Percentiles rank a stretch among this genome's conserved stretches.
Conservation (phyloP, 2,113 vertebrate species). For the Symphodus melops region DNA sequence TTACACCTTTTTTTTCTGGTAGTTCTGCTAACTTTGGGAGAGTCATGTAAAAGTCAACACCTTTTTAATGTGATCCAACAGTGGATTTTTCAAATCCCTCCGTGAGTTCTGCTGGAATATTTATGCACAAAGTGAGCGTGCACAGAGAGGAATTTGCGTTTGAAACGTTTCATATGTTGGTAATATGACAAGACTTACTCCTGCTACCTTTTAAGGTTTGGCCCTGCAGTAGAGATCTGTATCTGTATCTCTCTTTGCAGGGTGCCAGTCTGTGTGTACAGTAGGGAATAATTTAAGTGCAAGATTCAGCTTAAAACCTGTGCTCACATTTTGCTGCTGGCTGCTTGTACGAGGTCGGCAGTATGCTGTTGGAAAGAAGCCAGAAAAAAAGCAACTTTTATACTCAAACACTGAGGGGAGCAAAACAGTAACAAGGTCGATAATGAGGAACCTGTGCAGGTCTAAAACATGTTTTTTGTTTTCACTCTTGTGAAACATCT, state of each 20-base stretch:
- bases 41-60: conserved; percentile 39
- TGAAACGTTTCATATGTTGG: conserved; percentile 25
- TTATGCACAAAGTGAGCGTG: conserved; percentile 41
- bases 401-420: neutral
- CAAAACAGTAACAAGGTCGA: neutral
- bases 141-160: conserved; percentile 39
- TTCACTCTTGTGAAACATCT: no score
- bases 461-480: no score
- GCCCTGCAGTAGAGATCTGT: conserved; percentile 9
- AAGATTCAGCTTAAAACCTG: neutral
- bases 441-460: neutral
- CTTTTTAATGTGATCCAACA: conserved; percentile 35
- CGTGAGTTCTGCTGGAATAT: conserved; percentile 22
- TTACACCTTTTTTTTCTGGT: neutral
- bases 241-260: conserved; percentile 14
- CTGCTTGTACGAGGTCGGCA: neutral
- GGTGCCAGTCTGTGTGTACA: conserved; percentile 11
- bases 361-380: neutral
- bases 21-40: conserved; percentile 17
- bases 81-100: conserved; percentile 48
- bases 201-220: conserved; percentile 2
- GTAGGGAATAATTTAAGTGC: neutral
- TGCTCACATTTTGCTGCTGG: neutral
- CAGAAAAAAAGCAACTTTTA: neutral
- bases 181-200: conserved; percentile 17